A percentile compares a stretch with the other conserved stretches of the same genome.
phyloP scores from a whole-genome alignment of 1,140 invertebrate genomes.

The Drosophila truncata region DNA sequence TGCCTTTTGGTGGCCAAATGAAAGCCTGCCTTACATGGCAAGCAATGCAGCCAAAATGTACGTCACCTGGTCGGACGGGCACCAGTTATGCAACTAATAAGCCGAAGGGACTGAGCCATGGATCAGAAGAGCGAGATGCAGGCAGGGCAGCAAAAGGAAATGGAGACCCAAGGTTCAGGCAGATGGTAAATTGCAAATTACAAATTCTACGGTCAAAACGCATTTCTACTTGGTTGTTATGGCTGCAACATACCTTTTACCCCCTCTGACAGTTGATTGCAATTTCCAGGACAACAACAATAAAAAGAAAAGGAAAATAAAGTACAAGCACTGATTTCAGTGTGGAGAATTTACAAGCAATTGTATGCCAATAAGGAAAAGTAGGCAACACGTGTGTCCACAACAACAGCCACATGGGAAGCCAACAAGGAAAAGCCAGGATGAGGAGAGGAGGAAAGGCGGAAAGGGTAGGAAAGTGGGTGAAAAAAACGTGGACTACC shows the following conservation, averaged over 20 bases:
- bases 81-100: slow-evolving; percentile 61
- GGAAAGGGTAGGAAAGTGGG: neutral
- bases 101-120: slow-evolving; percentile 36
- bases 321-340: slow-evolving; percentile 55
- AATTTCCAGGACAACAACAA: slow-evolving; percentile 53
- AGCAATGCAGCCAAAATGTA: slow-evolving; percentile 19
- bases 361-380: slow-evolving; percentile 75
- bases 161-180: slow-evolving; percentile 18
- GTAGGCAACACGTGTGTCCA: slow-evolving; percentile 68
- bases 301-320: slow-evolving; percentile 36
- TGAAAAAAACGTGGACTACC: slow-evolving; percentile 52
- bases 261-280: slow-evolving; percentile 51
- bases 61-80: slow-evolving; percentile 49
- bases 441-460: neutral
- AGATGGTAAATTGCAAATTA: slow-evolving; percentile 65
- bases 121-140: slow-evolving; percentile 2
- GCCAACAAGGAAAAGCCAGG: slow-evolving; percentile 16
- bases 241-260: slow-evolving; percentile 1
- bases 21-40: slow-evolving; percentile 3
- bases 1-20: slow-evolving; percentile 25
- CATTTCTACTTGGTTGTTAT: slow-evolving; percentile 30
- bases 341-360: slow-evolving; percentile 69
- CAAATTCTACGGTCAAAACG: slow-evolving; percentile 60
- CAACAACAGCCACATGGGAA: slow-evolving; percentile 22
- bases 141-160: neutral